Conservation (phyloP, 2,797 vertebrate genomes). For the Adelosebastes latens region DNA sequence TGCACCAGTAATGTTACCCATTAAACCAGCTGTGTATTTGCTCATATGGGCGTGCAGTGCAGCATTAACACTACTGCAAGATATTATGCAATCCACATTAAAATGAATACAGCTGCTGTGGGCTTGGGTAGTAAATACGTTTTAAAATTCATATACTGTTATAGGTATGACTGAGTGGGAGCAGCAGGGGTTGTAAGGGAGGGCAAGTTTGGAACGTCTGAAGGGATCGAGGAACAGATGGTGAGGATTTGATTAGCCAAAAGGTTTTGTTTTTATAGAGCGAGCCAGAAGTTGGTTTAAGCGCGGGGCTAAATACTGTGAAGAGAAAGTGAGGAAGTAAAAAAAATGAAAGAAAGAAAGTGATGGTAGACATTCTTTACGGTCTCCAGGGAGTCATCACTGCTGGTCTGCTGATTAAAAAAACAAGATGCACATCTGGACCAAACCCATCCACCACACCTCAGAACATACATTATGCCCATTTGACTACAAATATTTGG, state of each 20-base stretch:
- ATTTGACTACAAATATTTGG: neutral
- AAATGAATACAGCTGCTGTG: neutral
- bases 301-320: neutral
- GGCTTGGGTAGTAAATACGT: neutral
- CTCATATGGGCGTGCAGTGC: neutral
- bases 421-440: slow-evolving; percentile 25
- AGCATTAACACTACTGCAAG: neutral
- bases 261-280: slow-evolving; percentile 54
- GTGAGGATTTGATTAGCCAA: slow-evolving; percentile 44
- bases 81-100: neutral
- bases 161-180: neutral
- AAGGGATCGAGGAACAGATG: slow-evolving; percentile 51
- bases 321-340: neutral
- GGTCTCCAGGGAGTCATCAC: slow-evolving; percentile 2
- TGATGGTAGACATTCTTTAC: neutral
- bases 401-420: slow-evolving; percentile 10
- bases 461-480: neutral
- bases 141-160: neutral
- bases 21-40: slow-evolving; percentile 8
- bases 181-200: slow-evolving; percentile 3
- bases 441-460: neutral
- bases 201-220: slow-evolving; percentile 21
- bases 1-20: neutral
- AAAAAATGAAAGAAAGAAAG: slow-evolving; percentile 10
- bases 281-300: slow-evolving; percentile 26